phyloP scores from a whole-genome alignment of 2,888 invertebrate species.

The Drosophila atroscutellata region DNA sequence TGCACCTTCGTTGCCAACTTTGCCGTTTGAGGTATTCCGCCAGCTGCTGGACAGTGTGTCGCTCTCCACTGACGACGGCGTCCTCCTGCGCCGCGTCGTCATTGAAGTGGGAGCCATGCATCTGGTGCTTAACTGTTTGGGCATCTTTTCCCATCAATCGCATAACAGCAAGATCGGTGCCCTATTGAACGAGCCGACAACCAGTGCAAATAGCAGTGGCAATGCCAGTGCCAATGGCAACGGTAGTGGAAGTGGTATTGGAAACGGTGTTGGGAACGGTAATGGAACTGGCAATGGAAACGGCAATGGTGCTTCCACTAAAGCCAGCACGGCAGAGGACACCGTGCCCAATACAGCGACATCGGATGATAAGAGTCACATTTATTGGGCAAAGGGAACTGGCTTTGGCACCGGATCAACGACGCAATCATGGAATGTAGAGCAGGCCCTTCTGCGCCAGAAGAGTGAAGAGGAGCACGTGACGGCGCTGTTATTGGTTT shows the following conservation, averaged over 20 bases:
- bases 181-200: slow-evolving; percentile 45
- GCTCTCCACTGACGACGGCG: slow-evolving; percentile 91
- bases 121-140: slow-evolving; percentile 93
- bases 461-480: slow-evolving; percentile 97
- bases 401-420: slow-evolving; percentile 98
- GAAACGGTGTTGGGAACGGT: not conserved
- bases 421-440: slow-evolving; percentile 98
- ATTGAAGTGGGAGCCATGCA: slow-evolving; percentile 94
- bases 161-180: slow-evolving; percentile 86
- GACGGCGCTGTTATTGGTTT: slow-evolving; percentile 92
- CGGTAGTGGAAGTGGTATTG: slow-evolving; percentile 17
- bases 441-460: slow-evolving; percentile 95
- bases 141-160: slow-evolving; percentile 94
- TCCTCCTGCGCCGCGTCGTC: slow-evolving; percentile 90
- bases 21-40: slow-evolving; percentile 86
- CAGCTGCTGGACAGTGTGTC: slow-evolving; percentile 92
- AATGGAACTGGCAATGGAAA: slow-evolving; percentile 22
- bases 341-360: slow-evolving; percentile 80
- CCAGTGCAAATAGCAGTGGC: slow-evolving; percentile 26
- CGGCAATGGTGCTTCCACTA: slow-evolving; percentile 31
- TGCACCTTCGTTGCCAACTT: slow-evolving; percentile 88
- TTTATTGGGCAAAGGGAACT: slow-evolving; percentile 98
- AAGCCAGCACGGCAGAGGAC: slow-evolving; percentile 68
- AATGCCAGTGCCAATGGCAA: slow-evolving; percentile 23
- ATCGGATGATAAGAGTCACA: slow-evolving; percentile 90